Base-by-base conservation (phyloP, 2,113 vertebrate genomes). In the Zosterops japonicus region DNA sequence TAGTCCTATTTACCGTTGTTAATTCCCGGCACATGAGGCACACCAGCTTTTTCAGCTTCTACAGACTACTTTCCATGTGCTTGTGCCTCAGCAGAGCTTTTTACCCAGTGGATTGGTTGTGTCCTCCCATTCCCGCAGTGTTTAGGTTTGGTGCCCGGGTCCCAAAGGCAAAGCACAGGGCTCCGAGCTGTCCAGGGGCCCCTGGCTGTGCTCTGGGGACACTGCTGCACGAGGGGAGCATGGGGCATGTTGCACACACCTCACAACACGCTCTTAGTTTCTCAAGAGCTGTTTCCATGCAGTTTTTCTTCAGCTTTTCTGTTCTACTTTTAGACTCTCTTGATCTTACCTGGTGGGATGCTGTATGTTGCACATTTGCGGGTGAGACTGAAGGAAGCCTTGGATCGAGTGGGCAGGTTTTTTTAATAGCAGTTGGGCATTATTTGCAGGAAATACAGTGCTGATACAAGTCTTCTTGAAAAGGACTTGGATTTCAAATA, bases 291-390 rank as follows among this genome's bases (percentile, higher is more conserved):
- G 0, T 44, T 83, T 55, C 49, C 13, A 3, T 11, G 46, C 52
- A 33, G 27, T 3, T 60, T 82, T 56, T 29, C 52, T 68, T 60
- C 22, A 49, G 49, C n/a, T 64, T 53, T 60, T 52, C 24, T 36
- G 28, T 55, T 69, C 60, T 35, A 22, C 27, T 33, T 63, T 27
- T 36, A n/a, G 75, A 19, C 20, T 46, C n/a, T 15, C 7, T 56
- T 49, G 41, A 23, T 39, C 12, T 31, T 19, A 12, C 1, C 11
- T 11, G 47, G 8, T 42, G 41, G n/a, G 24, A 8, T 13, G 67
- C 52, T 61, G n/a, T 15, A 1, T n/a, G 2, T 14, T 56, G 72
- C 29, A 7, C 1, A 0, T 36, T 4, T 46, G 10, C 2, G 13
- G 15, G 44, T 16, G 28, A 83, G n/a, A 18, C 69, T 71, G 53